These are phyloP conservation scores for Gymnodraco acuticeps DNA, from an alignment of 2,797 vertebrate genomes.

Conservation along the genomic window DNA sequence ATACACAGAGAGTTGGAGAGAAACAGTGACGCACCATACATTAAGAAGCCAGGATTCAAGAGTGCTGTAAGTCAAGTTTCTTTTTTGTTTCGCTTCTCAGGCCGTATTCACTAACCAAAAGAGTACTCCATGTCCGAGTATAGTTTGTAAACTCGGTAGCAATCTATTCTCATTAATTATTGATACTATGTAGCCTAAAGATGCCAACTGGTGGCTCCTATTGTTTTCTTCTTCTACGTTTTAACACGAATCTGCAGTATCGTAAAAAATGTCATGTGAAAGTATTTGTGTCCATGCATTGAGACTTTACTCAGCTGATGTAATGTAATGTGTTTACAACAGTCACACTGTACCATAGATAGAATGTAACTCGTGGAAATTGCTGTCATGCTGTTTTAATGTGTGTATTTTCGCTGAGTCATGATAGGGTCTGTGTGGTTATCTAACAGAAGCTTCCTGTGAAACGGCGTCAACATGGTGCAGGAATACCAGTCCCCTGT, in stretches of 20 bases:
- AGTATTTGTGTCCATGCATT: neutral
- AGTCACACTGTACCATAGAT: too few species aligned
- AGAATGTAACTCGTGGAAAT: neutral
- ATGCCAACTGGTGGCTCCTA: neutral
- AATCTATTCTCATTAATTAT: accelerated
- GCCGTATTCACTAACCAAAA: neutral
- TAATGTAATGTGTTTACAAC: neutral
- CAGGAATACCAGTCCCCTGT: constrained; percentile 97
- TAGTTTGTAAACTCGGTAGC: neutral
- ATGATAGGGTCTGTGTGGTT: neutral
- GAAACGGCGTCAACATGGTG: constrained; percentile 88
- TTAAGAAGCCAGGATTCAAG: neutral
- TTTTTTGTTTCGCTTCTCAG: neutral
- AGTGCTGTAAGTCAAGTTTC: constrained; percentile 32
- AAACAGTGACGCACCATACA: neutral
- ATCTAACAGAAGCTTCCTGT: constrained; percentile 6
- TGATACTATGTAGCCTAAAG: neutral
- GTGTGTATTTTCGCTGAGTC: neutral
- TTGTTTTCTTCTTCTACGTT: neutral
- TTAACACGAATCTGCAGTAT: neutral
- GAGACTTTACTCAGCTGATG: constrained; percentile 26
- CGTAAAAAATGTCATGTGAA: constrained; percentile 4
- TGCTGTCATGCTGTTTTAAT: neutral
- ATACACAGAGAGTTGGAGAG: neutral
- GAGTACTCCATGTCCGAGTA: neutral